Evolutionary conservation across 2,797 vertebrate genomes (phyloP).

Genomic region (Urophycis tenuis): DNA sequence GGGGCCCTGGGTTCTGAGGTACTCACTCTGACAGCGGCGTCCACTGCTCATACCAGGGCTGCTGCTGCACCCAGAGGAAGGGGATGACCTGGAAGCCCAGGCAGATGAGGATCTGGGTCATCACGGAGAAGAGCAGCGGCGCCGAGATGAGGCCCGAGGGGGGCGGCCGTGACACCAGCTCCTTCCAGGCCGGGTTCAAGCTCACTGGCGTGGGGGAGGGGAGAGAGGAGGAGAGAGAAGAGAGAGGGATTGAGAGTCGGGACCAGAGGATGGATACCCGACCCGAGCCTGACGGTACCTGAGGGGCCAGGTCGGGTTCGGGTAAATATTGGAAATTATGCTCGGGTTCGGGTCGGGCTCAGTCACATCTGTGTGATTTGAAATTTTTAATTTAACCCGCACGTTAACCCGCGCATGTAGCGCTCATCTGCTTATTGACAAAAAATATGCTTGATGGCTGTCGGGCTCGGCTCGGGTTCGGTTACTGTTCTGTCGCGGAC

Average conservation of each 20-base stretch:
- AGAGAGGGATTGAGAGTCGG: not conserved
- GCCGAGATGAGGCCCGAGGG: slow-evolving; percentile 93
- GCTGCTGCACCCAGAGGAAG: slow-evolving; percentile 83
- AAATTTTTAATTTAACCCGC: too few species aligned
- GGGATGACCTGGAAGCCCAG: slow-evolving; percentile 84
- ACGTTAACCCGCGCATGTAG: too few species aligned
- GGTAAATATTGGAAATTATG: too few species aligned
- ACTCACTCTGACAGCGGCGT: slow-evolving; percentile 78
- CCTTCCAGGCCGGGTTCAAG: slow-evolving; percentile 93
- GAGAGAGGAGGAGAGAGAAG: not conserved
- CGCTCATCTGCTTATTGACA: too few species aligned
- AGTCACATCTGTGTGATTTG: too few species aligned
- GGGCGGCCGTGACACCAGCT: slow-evolving; percentile 84
- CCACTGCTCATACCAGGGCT: slow-evolving; percentile 84
- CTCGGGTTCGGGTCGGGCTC: too few species aligned
- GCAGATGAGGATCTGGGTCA: slow-evolving; percentile 91
- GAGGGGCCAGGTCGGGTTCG: too few species aligned
- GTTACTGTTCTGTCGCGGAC: too few species aligned
- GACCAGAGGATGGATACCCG: too few species aligned
- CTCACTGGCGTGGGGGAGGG: slow-evolving; percentile 75
- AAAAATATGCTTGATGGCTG: too few species aligned
- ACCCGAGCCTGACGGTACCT: too few species aligned
- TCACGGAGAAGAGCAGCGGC: slow-evolving; percentile 87
- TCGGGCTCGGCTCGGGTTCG: too few species aligned
- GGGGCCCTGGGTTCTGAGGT: not conserved